Evolutionary conservation across 2,797 vertebrate genomes (phyloP), one percentile per base, ranked within the genome.

Genomic region (Sciaenops ocellatus): DNA sequence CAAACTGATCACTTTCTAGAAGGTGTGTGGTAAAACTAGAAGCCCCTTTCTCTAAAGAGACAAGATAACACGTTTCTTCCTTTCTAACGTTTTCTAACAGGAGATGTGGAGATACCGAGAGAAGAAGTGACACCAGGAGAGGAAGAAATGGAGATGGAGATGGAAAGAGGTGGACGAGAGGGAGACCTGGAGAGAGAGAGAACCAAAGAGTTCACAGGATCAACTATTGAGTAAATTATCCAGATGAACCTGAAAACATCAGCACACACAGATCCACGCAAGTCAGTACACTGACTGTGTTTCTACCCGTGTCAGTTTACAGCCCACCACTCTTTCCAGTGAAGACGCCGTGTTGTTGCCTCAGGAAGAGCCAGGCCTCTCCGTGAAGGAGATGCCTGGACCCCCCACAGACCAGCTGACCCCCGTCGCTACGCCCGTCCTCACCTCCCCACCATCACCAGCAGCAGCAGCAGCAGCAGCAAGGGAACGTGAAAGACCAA

Each of bases 1-100:
- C 82, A 95, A 70, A 17, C 20, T 0, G 94, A 93, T 81, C 2
- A 90, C 26, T 95, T 94, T 77, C 71, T 57, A n/a, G 88, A 85
- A 66, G 89, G 92, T 94, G 65, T 62, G 89, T 73, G 30, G 9
- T 3, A 38, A 78, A 76, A 24, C 15, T 6, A 10, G 6, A 10
- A 62, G 50, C 47, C 24, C 13, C n/a, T 48, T 63, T 57, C 22
- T 48, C n/a, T 16, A 5, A 2, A 3, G 2, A 61, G 3, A 64
- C 9, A 17, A 41, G 8, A 34, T 50, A 34, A 38, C 4, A 48
- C 34, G 16, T 18, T 38, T 26, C 16, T 26, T 18, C 22, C 20
- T 51, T 1, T 79, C 56, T 61, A 16, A 73, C 16, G 18, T 74
- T 62, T 62, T 57, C 15, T 11, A 24, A 24, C 59, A 89, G 87